A percentile compares a stretch with the other conserved stretches of the same genome.
These are phyloP conservation scores for Maccullochella peelii DNA, from an alignment of 2,113 vertebrate genomes.

Conservation along the genomic window DNA sequence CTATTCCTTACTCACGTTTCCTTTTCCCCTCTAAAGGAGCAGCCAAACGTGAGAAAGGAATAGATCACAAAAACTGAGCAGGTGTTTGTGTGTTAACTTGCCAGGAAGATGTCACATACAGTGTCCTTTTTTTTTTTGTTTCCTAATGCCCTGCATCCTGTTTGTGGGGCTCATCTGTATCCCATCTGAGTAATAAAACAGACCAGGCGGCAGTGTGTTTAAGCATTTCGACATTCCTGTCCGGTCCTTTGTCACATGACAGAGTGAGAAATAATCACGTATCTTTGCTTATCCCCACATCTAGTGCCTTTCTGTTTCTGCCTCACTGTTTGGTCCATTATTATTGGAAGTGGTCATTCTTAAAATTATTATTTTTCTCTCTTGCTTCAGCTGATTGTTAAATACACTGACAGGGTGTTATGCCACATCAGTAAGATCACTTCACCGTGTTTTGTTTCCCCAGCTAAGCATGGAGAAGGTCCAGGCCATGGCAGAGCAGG, in stretches of 20 bases:
- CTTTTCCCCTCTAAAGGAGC: constrained; percentile 32
- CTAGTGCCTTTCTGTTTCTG: background rate
- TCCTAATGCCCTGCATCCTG: constrained; percentile 66
- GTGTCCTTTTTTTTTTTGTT: constrained; percentile 45
- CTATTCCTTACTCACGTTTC: constrained; percentile 52
- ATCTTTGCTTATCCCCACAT: background rate
- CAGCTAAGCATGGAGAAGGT: constrained; percentile 98
- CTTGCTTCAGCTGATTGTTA: background rate
- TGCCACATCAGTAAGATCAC: background rate
- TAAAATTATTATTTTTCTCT: background rate
- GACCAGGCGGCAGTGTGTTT: background rate
- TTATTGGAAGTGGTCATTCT: background rate
- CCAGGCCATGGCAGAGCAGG: constrained; percentile 97
- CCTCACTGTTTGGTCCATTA: background rate
- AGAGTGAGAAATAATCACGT: background rate
- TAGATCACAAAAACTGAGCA: constrained; percentile 30
- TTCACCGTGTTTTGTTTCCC: constrained; percentile 10
- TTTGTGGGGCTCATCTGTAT: constrained; percentile 18
- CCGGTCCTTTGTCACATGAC: background rate
- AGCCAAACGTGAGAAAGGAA: constrained; percentile 21
- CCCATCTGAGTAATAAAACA: constrained; percentile 45
- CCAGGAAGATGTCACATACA: constrained; percentile 37
- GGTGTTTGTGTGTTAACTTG: constrained; percentile 21
- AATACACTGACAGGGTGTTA: background rate
- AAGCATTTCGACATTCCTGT: background rate